Percentiles rank a stretch among this genome's conserved stretches.
Evolutionary conservation across 2,797 vertebrate genomes (phyloP).

Genomic region (Anguilla megastoma): DNA sequence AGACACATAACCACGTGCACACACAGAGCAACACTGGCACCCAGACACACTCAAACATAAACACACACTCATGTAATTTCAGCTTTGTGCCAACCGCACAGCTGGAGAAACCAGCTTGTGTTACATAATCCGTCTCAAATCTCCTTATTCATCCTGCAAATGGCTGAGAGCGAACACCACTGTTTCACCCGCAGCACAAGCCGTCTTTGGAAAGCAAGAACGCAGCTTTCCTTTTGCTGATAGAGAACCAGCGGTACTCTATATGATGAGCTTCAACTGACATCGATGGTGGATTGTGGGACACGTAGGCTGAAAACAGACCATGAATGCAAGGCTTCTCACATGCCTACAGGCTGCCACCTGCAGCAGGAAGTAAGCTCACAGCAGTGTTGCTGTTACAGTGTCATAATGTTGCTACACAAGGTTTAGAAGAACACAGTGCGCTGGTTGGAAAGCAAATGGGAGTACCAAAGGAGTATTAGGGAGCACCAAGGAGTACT

Average conservation of each 20-base stretch:
- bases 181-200: neutral
- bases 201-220: neutral
- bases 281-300: neutral
- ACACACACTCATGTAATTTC: neutral
- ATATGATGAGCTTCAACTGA: neutral
- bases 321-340: neutral
- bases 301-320: neutral
- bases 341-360: neutral
- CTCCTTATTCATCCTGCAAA: conserved; percentile 1
- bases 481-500: too few species aligned
- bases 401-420: neutral
- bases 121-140: neutral
- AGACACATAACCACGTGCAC: neutral
- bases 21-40: neutral
- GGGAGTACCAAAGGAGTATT: too few species aligned
- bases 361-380: neutral
- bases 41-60: neutral
- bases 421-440: neutral
- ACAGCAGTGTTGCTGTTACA: neutral
- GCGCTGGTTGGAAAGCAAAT: neutral
- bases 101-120: conserved; percentile 3
- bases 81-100: conserved; percentile 10
- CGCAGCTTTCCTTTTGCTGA: neutral
- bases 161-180: neutral
- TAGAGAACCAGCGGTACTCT: neutral